These are phyloP conservation scores for Xiphias gladius DNA, from an alignment of 2,113 vertebrate genomes.

Conservation along the genomic window DNA sequence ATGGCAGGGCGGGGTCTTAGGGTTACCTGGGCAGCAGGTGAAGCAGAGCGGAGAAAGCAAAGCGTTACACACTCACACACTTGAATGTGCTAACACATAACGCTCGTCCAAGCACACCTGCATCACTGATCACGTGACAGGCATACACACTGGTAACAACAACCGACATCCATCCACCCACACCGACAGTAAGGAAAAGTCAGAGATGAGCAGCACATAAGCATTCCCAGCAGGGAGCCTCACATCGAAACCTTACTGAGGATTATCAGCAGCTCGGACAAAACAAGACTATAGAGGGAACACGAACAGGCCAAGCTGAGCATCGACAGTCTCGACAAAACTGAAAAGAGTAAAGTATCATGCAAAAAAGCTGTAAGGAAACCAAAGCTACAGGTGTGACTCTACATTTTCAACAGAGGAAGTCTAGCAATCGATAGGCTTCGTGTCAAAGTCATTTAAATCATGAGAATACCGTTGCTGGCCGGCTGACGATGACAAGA, in stretches of 20 bases:
- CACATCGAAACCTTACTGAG: background rate
- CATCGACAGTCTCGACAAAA: background rate
- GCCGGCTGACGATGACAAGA: no score
- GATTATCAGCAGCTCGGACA: background rate
- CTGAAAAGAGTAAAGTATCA: background rate
- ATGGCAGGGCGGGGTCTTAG: constrained; percentile 79
- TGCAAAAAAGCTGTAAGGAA: background rate
- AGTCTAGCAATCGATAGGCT: no score
- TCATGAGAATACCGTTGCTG: no score
- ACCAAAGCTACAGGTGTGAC: background rate
- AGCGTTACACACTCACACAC: constrained; percentile 67
- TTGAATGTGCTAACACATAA: background rate
- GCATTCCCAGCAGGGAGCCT: background rate
- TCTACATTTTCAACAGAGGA: background rate
- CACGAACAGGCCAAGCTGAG: background rate
- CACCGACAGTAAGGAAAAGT: background rate
- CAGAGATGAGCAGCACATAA: no score
- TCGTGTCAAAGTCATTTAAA: no score
- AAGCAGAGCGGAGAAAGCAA: constrained; percentile 81
- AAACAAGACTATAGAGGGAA: background rate
- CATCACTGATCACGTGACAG: no score
- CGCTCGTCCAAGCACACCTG: constrained; percentile 2
- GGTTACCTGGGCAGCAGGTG: constrained; percentile 82
- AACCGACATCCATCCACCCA: background rate
- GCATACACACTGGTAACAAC: constrained; percentile 25